phyloP scores from a whole-genome alignment of 2,888 invertebrate species.

The Caprella mutica region DNA sequence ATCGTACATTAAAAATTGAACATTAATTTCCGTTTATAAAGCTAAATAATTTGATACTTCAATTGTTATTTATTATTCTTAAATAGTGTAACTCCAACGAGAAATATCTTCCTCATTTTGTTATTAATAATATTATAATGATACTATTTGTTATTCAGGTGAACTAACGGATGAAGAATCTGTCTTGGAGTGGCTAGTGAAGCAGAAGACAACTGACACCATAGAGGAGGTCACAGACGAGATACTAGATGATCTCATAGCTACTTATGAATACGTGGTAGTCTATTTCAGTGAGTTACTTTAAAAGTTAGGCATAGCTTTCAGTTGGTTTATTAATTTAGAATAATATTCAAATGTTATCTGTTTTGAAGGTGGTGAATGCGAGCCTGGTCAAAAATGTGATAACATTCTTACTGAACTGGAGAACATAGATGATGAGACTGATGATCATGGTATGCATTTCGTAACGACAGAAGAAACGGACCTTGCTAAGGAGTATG shows the following conservation, averaged over 20 bases:
- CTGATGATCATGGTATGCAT: constrained; percentile 83
- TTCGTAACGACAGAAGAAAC: constrained; percentile 86
- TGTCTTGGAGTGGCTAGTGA: constrained; percentile 75
- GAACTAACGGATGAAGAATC: constrained; percentile 83
- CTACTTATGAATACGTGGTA: constrained; percentile 85
- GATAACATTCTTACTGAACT: constrained; percentile 71
- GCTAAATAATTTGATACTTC: too few species aligned
- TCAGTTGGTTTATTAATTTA: too few species aligned
- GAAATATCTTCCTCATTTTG: too few species aligned
- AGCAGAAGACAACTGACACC: constrained; percentile 70
- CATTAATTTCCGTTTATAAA: too few species aligned
- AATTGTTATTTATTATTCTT: too few species aligned
- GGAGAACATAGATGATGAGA: constrained; percentile 83
- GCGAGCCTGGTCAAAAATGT: constrained; percentile 62
- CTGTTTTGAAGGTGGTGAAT: constrained; percentile 37
- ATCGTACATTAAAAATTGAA: too few species aligned
- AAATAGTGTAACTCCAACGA: too few species aligned
- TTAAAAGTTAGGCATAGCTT: too few species aligned
- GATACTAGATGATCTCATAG: constrained; percentile 69
- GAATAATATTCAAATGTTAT: too few species aligned
- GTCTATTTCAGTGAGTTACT: constrained; percentile 70
- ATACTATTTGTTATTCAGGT: constrained; percentile 46
- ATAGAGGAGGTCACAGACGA: constrained; percentile 91
- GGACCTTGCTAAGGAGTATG: constrained; percentile 62
- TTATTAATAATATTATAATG: too few species aligned